phyloP scores from a whole-genome alignment of 2,113 vertebrate species.

The Chaenogobius annularis region DNA sequence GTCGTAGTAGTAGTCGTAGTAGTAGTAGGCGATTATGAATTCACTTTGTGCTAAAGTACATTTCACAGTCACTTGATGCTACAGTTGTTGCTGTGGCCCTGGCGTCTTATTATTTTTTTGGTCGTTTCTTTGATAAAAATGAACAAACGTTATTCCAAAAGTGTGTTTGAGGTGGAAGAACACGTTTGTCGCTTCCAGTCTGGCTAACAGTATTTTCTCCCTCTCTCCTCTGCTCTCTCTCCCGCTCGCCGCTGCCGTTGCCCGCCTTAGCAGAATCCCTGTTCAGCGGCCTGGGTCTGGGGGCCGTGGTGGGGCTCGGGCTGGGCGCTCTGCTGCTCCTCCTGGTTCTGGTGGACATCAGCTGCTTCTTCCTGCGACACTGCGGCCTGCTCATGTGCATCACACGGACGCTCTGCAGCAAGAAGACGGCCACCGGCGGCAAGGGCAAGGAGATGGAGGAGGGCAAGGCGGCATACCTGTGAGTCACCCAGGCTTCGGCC shows the following conservation, averaged over 20 bases:
- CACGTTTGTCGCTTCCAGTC: background rate
- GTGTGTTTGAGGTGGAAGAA: too few relatives aligned
- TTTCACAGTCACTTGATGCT: too few relatives aligned
- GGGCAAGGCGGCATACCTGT: conserved; percentile 98
- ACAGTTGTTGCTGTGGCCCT: too few relatives aligned
- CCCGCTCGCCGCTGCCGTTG: conserved; percentile 31
- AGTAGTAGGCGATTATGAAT: too few relatives aligned
- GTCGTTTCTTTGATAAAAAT: too few relatives aligned
- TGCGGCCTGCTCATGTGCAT: conserved; percentile 96
- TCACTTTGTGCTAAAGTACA: too few relatives aligned
- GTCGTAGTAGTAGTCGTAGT: too few relatives aligned
- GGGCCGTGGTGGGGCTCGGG: conserved; percentile 90
- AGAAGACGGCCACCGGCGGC: conserved; percentile 91
- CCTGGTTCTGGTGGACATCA: conserved; percentile 90
- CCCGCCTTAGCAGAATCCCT: conserved; percentile 89
- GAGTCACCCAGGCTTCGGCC: conserved; percentile 68
- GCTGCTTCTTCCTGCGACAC: conserved; percentile 97
- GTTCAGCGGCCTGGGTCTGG: conserved; percentile 93
- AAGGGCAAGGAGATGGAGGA: conserved; percentile 97
- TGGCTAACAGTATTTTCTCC: conserved; percentile 53
- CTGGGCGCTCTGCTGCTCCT: conserved; percentile 90
- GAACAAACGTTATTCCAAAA: too few relatives aligned
- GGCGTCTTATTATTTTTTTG: too few relatives aligned
- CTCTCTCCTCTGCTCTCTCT: conserved; percentile 29
- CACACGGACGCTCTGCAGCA: conserved; percentile 92